Conservation (phyloP, 1,140 invertebrate genomes). For the Dolichoris vasculosae region DNA sequence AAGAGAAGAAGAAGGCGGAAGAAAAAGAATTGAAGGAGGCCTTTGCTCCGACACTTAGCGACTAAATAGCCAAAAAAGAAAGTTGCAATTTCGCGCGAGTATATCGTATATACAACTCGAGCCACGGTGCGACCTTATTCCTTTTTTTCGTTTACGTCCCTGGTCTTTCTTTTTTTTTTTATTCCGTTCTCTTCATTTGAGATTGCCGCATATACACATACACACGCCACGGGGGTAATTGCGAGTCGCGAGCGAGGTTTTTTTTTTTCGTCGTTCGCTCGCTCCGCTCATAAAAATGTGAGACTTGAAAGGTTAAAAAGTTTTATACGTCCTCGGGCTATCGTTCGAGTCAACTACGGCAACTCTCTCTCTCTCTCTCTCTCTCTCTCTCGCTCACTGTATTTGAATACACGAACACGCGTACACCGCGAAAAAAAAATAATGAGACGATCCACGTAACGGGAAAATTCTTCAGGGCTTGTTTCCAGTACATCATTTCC, state of each 20-base stretch:
- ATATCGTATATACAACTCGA: conserved; percentile 5
- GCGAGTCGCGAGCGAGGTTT: neutral
- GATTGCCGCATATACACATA: neutral
- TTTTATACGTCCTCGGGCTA: conserved; percentile 19
- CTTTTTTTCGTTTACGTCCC: neutral
- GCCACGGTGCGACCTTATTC: neutral
- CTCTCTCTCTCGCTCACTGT: too few species aligned
- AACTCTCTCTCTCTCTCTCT: too few species aligned
- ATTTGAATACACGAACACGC: conserved; percentile 11
- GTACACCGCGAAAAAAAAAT: neutral
- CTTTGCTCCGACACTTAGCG: conserved; percentile 2
- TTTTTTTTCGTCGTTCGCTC: neutral
- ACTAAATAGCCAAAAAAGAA: conserved; percentile 30
- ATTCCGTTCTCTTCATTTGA: conserved; percentile 5
- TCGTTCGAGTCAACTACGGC: neutral
- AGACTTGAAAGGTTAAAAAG: conserved; percentile 27
- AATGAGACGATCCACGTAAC: conserved; percentile 15
- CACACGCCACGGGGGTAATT: neutral
- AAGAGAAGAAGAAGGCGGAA: conserved; percentile 1
- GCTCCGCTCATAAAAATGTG: conserved; percentile 25
- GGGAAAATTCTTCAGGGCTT: neutral
- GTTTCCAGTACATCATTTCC: neutral
- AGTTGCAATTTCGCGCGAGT: neutral
- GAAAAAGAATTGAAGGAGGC: conserved; percentile 5
- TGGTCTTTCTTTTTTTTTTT: neutral